phyloP scores from a whole-genome alignment of 2,888 invertebrate genomes.

The Pammene aurita region DNA sequence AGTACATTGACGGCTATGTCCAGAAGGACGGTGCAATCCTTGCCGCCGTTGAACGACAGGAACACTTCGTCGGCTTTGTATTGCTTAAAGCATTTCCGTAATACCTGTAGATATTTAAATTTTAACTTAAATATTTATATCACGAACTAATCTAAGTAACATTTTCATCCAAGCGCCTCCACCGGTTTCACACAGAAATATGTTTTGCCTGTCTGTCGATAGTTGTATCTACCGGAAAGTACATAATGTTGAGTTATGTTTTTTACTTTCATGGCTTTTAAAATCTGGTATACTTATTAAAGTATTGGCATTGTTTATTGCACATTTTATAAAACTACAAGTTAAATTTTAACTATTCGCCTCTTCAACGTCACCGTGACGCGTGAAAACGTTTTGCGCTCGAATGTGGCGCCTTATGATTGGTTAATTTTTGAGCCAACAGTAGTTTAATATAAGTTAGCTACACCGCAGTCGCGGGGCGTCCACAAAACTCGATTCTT shows the following conservation, averaged over 20 bases:
- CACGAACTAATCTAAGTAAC: too few relatives aligned
- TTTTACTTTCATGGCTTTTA: too few relatives aligned
- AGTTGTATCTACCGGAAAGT: too few relatives aligned
- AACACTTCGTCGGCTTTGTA: slow-evolving; percentile 91
- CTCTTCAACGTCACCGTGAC: background rate
- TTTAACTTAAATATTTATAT: background rate
- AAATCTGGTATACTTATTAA: too few relatives aligned
- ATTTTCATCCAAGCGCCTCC: too few relatives aligned
- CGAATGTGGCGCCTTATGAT: background rate
- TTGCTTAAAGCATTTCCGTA: slow-evolving; percentile 83
- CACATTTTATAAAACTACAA: background rate
- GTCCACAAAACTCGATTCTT: too few relatives aligned
- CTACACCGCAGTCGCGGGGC: too few relatives aligned
- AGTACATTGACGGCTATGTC: slow-evolving; percentile 68
- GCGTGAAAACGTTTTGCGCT: slow-evolving; percentile 26
- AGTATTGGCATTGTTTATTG: too few relatives aligned
- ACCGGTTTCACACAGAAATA: too few relatives aligned
- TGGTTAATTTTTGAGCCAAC: background rate
- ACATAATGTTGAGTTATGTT: too few relatives aligned
- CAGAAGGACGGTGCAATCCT: slow-evolving; percentile 97
- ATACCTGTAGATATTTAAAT: slow-evolving; percentile 65
- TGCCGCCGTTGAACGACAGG: slow-evolving; percentile 98
- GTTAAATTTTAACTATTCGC: background rate
- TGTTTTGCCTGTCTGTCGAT: too few relatives aligned
- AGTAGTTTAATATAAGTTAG: too few relatives aligned